Base-by-base conservation (phyloP, 2,797 vertebrate species). In the Danionella dracula region DNA sequence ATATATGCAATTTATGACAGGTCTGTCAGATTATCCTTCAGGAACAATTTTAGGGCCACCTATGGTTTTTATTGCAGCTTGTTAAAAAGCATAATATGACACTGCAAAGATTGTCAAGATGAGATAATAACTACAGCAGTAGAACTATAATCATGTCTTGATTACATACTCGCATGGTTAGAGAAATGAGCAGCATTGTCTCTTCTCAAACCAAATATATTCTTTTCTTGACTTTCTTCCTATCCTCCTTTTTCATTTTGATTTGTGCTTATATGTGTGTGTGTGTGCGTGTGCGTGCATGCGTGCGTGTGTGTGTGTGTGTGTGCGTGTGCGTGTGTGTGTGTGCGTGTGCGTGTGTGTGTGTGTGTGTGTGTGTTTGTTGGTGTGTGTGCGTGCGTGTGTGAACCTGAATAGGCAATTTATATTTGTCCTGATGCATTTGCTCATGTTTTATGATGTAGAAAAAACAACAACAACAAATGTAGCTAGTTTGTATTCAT, bases 401-500 rank as follows among this genome's bases (percentile, higher is more conserved):
- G n/a, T n/a, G n/a, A n/a, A n/a, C n/a, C n/a, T n/a, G n/a, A n/a
- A n/a, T n/a, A n/a, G n/a, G n/a, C n/a, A n/a, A n/a, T n/a, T n/a
- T n/a, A n/a, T n/a, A n/a, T n/a, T n/a, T n/a, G 38, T 46, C 41
- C 6, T 19, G 42, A 67, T 41, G 17, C 12, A 20, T 7, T 1
- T 2, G 40, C 48, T 50, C 12, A n/a, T 45, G 56, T 32, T 55
- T 54, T 21, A 32, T 15, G 8, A 16, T 29, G 16, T 20, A 54
- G 46, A 60, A 57, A 62, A 29, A 23, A 27, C 37, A 29, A 53
- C 34, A 16, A 61, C 55, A 48, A 56, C 13, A 23, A 12, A 5
- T 35, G 10, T 50, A 55, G 32, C 63, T 23, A 21, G 21, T 37
- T 38, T 68, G 53, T 61, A 68, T 60, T 69, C 67, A 32, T 62